Evolutionary conservation across 2,888 invertebrate species (phyloP), one percentile per base, ranked within the genome.

Genomic region (Drosophila kokeensis): DNA sequence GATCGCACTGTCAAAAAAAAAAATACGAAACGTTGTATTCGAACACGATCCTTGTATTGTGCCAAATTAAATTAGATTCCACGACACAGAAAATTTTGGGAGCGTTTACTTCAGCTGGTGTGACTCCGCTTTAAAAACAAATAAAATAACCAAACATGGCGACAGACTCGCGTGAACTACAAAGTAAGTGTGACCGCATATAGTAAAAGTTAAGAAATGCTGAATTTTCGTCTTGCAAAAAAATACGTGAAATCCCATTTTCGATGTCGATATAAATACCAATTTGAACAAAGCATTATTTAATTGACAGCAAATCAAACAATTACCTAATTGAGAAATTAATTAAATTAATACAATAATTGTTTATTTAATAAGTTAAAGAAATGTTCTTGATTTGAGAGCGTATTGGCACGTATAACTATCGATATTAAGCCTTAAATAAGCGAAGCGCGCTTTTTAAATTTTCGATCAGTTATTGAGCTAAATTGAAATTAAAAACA

Each of bases 111-210:
- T 48, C 45, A 34, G 32, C 61, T 69, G 55, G 15, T 63, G 32
- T 76, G 76, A 65, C 55, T 77, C 78, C 71, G 78, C 69, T 70
- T 81, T 60, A 81, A 79, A 79, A 79, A 79, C 79, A 79, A 81
- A 80, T 78, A 80, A 80, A 80, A 81, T 80, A 80, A 80, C 82
- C 79, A 81, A 80, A 80, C 79, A 80, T 80, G 79, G 79, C 79
- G 79, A 78, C 79, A 78, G 74, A 58, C 74, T 81, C 81, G 79
- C 77, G 73, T 76, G 81, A 81, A 79, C 79, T 81, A 81, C 69
- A 38, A 75, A 50, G 36, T 45, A n/a, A 72, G 65, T 64, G 69
- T 73, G 78, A 32, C 64, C 64, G 49, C 52, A n/a, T 45, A 4
- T 0, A 54, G 10, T 27, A 36, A 69, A 30, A 30, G 34, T n/a